phyloP scores from a whole-genome alignment of 2,888 invertebrate species.

The Eristalis pertinax region DNA sequence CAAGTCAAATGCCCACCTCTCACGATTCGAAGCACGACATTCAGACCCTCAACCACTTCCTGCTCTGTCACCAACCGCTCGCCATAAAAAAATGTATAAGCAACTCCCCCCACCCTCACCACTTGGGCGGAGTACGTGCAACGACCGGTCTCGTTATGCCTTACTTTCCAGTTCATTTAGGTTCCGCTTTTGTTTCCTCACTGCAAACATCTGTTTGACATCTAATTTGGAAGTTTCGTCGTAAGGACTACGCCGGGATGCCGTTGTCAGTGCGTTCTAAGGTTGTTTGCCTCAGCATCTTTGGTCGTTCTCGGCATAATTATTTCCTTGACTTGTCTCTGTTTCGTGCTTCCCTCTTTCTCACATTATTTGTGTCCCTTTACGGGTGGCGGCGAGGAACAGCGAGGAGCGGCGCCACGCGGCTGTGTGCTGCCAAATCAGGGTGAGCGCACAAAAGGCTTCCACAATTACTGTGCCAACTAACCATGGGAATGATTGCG shows the following conservation, averaged over 20 bases:
- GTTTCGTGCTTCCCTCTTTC: neutral
- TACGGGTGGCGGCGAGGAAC: neutral
- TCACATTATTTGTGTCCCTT: neutral
- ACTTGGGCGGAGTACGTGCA: slow-evolving; percentile 15
- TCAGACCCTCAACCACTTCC: too few species aligned
- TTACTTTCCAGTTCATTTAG: slow-evolving; percentile 52
- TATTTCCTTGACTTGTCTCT: slow-evolving; percentile 54
- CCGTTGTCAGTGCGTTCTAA: slow-evolving; percentile 20
- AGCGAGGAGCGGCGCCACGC: too few species aligned
- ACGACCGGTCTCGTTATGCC: slow-evolving; percentile 30
- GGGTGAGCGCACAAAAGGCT: slow-evolving; percentile 43
- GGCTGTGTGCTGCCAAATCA: neutral
- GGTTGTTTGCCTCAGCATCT: slow-evolving; percentile 49
- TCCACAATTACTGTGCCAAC: slow-evolving; percentile 58
- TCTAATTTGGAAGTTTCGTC: slow-evolving; percentile 60
- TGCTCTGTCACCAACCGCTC: too few species aligned
- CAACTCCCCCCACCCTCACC: neutral
- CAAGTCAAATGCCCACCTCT: too few species aligned
- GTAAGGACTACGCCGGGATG: slow-evolving; percentile 6
- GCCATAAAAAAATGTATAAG: neutral
- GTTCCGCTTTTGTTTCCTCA: slow-evolving; percentile 35
- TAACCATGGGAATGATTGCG: slow-evolving; percentile 34
- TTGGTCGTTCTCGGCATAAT: slow-evolving; percentile 49
- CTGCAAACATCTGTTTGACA: slow-evolving; percentile 56
- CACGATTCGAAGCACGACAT: too few species aligned